phyloP scores from a whole-genome alignment of 2,888 invertebrate genomes.

The Nematopogon swammerdamellus region DNA sequence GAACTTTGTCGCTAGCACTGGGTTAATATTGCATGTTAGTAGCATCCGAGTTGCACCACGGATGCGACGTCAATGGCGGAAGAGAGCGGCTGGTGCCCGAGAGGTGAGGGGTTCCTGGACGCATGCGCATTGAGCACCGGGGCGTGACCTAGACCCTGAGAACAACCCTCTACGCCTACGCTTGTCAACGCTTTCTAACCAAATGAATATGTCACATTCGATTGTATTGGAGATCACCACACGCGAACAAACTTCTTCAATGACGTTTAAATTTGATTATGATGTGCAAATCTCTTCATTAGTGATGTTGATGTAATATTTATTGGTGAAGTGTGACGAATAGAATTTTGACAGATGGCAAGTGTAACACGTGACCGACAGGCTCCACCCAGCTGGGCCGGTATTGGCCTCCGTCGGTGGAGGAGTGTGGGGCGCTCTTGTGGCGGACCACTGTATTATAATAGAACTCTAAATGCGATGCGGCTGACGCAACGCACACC shows the following conservation, averaged over 20 bases:
- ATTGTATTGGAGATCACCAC: too few relatives aligned
- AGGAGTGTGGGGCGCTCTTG: neutral
- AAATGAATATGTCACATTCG: too few relatives aligned
- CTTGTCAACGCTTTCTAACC: too few relatives aligned
- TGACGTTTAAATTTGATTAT: too few relatives aligned
- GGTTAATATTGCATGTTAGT: neutral
- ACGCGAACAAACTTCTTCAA: conserved; percentile 9
- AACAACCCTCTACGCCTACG: conserved; percentile 43
- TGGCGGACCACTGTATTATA: too few relatives aligned
- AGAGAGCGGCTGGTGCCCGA: conserved; percentile 11
- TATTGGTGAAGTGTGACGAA: too few relatives aligned
- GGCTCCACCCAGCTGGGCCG: neutral
- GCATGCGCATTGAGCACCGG: conserved; percentile 33
- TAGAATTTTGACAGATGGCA: too few relatives aligned
- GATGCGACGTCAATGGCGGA: neutral
- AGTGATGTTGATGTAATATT: too few relatives aligned
- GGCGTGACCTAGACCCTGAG: conserved; percentile 60
- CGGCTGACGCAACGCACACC: too few relatives aligned
- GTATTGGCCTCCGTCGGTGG: neutral
- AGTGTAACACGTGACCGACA: neutral
- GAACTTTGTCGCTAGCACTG: neutral
- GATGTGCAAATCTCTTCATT: too few relatives aligned
- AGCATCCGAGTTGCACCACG: conserved; percentile 5
- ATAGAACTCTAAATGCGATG: too few relatives aligned
- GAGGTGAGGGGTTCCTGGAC: conserved; percentile 22